phyloP scores from a whole-genome alignment of 2,113 vertebrate species.

The Platysteira castanea region DNA sequence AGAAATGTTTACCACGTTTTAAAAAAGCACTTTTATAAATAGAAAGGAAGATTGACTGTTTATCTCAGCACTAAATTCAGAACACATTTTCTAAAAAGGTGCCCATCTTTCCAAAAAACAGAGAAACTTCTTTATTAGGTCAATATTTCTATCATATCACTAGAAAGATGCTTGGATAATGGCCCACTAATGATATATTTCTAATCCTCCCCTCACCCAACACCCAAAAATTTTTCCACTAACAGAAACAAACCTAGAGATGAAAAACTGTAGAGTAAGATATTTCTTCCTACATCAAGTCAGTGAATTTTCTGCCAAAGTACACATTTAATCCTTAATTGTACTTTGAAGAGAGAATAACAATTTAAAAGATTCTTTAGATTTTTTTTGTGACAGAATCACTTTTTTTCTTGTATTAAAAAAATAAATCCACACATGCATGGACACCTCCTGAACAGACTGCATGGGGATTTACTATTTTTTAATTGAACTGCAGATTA shows the following conservation, averaged over 20 bases:
- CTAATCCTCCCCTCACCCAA: neutral
- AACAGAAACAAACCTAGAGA: neutral
- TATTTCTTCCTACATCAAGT: neutral
- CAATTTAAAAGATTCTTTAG: neutral
- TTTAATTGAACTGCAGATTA: neutral
- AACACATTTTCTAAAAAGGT: neutral
- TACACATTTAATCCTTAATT: neutral
- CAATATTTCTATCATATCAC: neutral
- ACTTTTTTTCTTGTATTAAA: neutral
- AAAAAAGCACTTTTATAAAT: neutral
- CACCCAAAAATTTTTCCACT: neutral
- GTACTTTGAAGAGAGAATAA: neutral
- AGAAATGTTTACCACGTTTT: neutral
- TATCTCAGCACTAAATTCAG: neutral
- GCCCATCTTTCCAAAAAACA: neutral
- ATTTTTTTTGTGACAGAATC: neutral
- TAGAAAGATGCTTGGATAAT: neutral
- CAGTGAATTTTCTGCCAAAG: neutral
- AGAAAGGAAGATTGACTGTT: neutral
- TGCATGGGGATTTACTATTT: neutral
- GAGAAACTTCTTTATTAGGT: neutral
- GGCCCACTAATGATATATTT: neutral
- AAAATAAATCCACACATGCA: neutral
- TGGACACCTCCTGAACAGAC: neutral
- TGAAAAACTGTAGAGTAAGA: neutral